Evolutionary conservation across 2,113 vertebrate genomes (phyloP), one percentile per base, ranked within the genome.

Genomic region (Heterocephalus glaber): DNA sequence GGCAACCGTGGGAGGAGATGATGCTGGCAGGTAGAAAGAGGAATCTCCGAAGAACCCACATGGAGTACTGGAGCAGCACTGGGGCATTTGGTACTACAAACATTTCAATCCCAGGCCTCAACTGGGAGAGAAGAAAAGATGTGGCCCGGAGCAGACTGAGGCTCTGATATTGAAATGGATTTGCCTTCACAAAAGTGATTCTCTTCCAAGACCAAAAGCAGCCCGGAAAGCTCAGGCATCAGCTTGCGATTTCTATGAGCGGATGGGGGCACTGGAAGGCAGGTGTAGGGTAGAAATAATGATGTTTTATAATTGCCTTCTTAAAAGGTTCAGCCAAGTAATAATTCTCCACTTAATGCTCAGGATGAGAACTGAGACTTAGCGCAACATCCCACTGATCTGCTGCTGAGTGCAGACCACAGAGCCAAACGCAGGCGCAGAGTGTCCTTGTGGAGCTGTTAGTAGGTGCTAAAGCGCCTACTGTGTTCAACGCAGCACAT

Each of bases 401-500:
- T 33, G 1, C 52, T 8, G 28, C 6, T 4, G 52, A 44, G 7
- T 3, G 1, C 49, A 41, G 61, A 22, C 47, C 17, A 0, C n/a
- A 86, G 74, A 66, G 4, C 33, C 49, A 4, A 61, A 60, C 41
- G 4, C 47, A n/a, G 63, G 30, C 54, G 1, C 30, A 1, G 7
- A 38, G 72, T 44, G 10, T 24, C 88, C 1, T 17, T 12, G 10
- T 38, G 7, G 19, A 84, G 12, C 92, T 52, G 1, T 30, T 54
- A 17, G 3, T 0, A 2, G 33, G n/a, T 52, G 13, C 88, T 16
- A 56, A 72, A 63, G 65, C 14, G 12, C 82, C 72, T 88, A 44
- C 79, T 70, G 0, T 17, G 9, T 14, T 30, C 0, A 5, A 0
- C 17, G 5, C 38, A 77, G 65, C 56, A 60, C 38, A 41, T 0